Percentiles rank a stretch among this genome's conserved stretches.
These are phyloP conservation scores for Archocentrus centrarchus DNA, from an alignment of 2,113 vertebrate genomes.

Conservation along the genomic window DNA sequence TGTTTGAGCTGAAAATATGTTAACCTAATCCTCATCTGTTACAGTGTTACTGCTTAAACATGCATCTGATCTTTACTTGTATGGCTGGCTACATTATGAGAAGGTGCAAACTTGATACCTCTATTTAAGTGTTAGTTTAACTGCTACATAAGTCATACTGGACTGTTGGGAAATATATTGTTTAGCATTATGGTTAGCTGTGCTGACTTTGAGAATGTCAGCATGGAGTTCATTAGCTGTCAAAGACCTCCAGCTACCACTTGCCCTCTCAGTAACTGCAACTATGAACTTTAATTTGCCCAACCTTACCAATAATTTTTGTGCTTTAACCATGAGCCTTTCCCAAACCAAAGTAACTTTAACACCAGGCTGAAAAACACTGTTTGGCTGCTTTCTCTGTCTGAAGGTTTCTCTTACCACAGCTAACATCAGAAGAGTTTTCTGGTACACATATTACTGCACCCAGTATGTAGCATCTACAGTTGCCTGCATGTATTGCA, in stretches of 20 bases:
- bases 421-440: neutral
- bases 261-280: neutral
- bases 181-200: neutral
- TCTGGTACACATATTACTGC: neutral
- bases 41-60: neutral
- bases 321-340: neutral
- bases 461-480: neutral
- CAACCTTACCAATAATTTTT: neutral
- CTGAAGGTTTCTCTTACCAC: neutral
- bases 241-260: neutral
- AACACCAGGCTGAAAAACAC: neutral
- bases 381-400: neutral
- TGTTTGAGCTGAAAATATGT: neutral
- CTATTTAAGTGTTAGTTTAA: neutral
- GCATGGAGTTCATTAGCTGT: neutral
- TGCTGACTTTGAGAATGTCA: neutral
- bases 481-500: conserved; percentile 16
- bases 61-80: neutral
- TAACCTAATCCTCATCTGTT: neutral
- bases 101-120: neutral
- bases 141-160: neutral
- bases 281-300: neutral
- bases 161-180: neutral
- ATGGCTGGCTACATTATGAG: neutral
- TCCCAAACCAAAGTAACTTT: neutral